A percentile compares a stretch with the other conserved stretches of the same genome.
Conservation (phyloP, 2,888 invertebrate species). For the Rhogogaster chlorosoma region DNA sequence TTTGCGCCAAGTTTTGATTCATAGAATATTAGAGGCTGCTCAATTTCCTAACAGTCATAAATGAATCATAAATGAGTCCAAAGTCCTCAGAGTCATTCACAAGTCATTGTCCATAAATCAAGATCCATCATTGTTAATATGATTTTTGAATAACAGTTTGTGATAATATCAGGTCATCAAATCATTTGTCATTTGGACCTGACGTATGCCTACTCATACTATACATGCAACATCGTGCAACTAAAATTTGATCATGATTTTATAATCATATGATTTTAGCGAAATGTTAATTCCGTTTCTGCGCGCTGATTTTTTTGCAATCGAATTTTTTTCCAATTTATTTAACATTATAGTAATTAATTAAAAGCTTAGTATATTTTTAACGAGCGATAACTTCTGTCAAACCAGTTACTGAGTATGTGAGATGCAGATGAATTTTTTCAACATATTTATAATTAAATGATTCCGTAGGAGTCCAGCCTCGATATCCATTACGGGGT, state of each 20-base stretch:
- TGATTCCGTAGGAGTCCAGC: not conserved
- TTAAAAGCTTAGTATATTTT: not conserved
- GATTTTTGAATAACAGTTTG: not conserved
- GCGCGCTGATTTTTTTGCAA: not conserved
- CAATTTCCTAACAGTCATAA: not conserved
- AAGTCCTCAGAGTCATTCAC: not conserved
- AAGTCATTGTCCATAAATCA: not conserved
- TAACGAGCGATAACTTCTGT: not conserved
- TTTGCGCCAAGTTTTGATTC: not conserved
- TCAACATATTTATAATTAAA: not conserved
- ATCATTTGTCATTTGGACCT: not conserved
- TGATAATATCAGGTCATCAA: not conserved
- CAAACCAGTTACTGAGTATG: not conserved
- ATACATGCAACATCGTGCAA: not conserved
- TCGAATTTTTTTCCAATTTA: not conserved
- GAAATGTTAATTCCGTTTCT: not conserved
- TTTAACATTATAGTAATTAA: not conserved
- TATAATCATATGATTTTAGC: not conserved
- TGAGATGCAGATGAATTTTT: not conserved
- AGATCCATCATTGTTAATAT: not conserved
- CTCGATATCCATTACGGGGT: not conserved
- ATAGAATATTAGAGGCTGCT: not conserved
- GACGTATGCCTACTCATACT: not conserved
- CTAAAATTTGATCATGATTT: not conserved
- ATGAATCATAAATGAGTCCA: not conserved